Base-by-base conservation (phyloP, 23 tunicate genomes). In the Botrylloides violaceus region DNA sequence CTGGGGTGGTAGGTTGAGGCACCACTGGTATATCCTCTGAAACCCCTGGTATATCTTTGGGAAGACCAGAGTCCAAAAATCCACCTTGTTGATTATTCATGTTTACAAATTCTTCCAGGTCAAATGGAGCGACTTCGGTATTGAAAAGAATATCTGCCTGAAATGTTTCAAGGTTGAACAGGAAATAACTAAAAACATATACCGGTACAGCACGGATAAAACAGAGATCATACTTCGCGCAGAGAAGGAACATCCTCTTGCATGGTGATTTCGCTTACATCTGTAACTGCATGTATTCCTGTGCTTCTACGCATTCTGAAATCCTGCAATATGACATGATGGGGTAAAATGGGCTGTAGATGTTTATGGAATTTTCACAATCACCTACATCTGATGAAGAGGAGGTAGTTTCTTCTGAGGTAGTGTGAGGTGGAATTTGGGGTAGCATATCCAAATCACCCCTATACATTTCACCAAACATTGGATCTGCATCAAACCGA, bases 401-500 rank as follows among this genome's bases (percentile, higher is more conserved):
- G 20, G 70, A 63, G 26, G 70, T 29, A 3, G 70, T 25, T 63
- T 63, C 70, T 28, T 63, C 70, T 19, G 70, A 27, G 4, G 70
- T 63, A 19, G 70, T 63, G 33, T 31, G 70, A 18, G 64, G 64
- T 25, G 70, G 70, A 3, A 63, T 29, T 3, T 21, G 23, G 12
- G 70, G 70, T 3, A 63, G 33, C 32, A 27, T 33, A 19, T 63
- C 70, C 34, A 63, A 63, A 9, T 63, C 29, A 63, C n/a, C 70
- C 20, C 35, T 19, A 31, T 27, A 63, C 6, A 63, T 31, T 28
- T 28, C 33, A 33, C 70, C 70, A 31, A 63, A 63, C 70, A 63
- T 63, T 28, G 70, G 70, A 63, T 63, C 70, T 29, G 32, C 70
- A 31, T 63, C 70, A 63, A 63, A 63, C 23, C 33, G 26, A 19